Base-by-base conservation (phyloP, 2,888 invertebrate genomes). In the Argyra leucocephala region DNA sequence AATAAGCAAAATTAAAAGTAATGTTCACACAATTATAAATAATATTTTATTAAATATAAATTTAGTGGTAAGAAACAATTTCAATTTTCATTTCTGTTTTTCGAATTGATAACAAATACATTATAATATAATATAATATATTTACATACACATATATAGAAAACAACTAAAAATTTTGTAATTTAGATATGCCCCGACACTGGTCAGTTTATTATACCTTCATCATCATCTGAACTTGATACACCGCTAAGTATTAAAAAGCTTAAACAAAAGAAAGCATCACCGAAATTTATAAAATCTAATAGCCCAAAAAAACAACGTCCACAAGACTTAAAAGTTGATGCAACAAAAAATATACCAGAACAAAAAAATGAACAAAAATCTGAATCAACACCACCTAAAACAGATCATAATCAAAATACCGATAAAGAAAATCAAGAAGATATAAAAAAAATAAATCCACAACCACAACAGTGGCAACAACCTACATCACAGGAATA, bases 221-320 rank as follows among this genome's bases (percentile, higher is more conserved):
- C 75, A 6, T 78, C 78, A 1, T 77, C 78, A 2, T 79, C 79
- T 0, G 78, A 78, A 68, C 69, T 78, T 57, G 79, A 78, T 60
- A 78, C 79, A 6, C 77, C 78, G 6, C 71, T 73, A 9, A 78
- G 77, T 69, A 77, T 76, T 58, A 79, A 80, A 67, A 79, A 79
- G 67, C 68, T 78, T 0, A 80, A 78, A 70, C 74, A 73, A 24
- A 80, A 78, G 69, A 75, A 76, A n/a, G 75, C 74, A 37, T 73
- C 73, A 1, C 75, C 77, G 0, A 76, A 77, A 23, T 74, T 74
- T 57, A 69, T 78, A 65, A 76, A 77, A 58, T 73, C 74, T 67
- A 77, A 78, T 62, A 76, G 77, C 3, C 65, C 67, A 0, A 78
- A 75, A 24, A 76, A 78, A 65, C 62, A 69, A 0, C 68, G 79